Base-by-base conservation (phyloP, 2,888 invertebrate genomes). In the Ischnus inquisitorius region DNA sequence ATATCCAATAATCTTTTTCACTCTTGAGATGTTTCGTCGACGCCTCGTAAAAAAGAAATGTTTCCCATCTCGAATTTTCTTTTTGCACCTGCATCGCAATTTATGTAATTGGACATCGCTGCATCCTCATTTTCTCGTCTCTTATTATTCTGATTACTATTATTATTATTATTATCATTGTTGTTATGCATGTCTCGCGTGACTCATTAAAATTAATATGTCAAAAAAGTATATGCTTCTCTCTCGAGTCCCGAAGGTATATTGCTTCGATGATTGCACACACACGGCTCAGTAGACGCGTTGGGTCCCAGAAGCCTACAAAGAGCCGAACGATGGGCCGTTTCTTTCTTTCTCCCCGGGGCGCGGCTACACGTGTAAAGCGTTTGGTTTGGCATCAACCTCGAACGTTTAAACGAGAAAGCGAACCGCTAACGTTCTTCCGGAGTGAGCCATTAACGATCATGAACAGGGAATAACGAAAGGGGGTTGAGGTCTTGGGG, bases 401-500 rank as follows among this genome's bases (percentile, higher is more conserved):
- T 78, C 64, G 68, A 74, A 28, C 46, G 62, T 69, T 28, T 16
- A 19, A 46, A 60, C 25, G 68, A 34, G 28, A 34, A 60, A 51
- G 12, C 25, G 51, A 74, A 74, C 28, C 60, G 43, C n/a, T 69
- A 69, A 46, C 6, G 16, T 19, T 19, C 19, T 19, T 16, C 75
- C 46, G 19, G 64, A 83, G 83, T 83, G 83, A 83, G 79, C 64
- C 75, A 79, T 83, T 79, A 83, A 83, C 54, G 75, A 83, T 75
- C 75, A 69, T 68, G 68, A 48, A 78, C 77, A 72, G 28, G 67
- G 69, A 71, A 79, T 74, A 79, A 65, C 72, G 60, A 69, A 74
- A 48, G 60, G 43, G 57, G n/a, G 25, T 57, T 22, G 39, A 19
- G 16, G 41, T n/a, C n/a, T n/a, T n/a, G 51, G 60, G n/a, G n/a